Evolutionary conservation across 2,113 vertebrate genomes (phyloP), one percentile per base, ranked within the genome.

Genomic region (Oncorhynchus keta): DNA sequence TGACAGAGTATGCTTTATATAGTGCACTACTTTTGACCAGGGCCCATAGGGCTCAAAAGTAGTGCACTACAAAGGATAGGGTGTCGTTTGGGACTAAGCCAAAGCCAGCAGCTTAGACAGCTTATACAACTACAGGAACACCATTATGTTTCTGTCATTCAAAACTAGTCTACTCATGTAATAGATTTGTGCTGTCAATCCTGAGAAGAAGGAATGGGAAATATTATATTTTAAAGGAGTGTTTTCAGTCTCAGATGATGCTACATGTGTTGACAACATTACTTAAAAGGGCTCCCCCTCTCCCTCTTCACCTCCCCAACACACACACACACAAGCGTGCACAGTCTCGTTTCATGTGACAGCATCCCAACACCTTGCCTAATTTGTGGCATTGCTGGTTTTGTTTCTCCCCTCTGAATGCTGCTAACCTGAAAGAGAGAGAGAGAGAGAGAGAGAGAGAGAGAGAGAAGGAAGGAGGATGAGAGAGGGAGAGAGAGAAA

Each of bases 261-360:
- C 68, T 3, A 48, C 24, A 70, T 20, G 28, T 68, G 75, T 73
- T 45, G n/a, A 59, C 75, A 49, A 68, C 45, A 22, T 6, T 66
- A 80, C 71, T 68, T 80, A 77, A 84, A 81, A 79, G 75, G 75
- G 70, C 51, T 73, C 64, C n/a, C 18, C 8, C 16, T 22, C 59
- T n/a, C 7, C n/a, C n/a, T 11, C 9, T 22, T 11, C 16, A 55
- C 0, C 74, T 14, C 35, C 39, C 35, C 24, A 24, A n/a, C 48
- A 32, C 14, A 16, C 45, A 16, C 45, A 18, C 64, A 9, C 39
- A 24, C 24, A 16, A 12, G 24, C 26, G 22, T 6, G 14, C 61
- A 13, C 32, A 73, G 72, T 22, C 72, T 16, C 72, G 73, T 84
- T 85, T 88, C 75, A 79, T 81, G 74, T 86, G 83, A 87, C 83